A percentile compares a stretch with the other conserved stretches of the same genome.
Conservation (phyloP, 2,797 vertebrate species). For the Gobionotothen gibberifrons region DNA sequence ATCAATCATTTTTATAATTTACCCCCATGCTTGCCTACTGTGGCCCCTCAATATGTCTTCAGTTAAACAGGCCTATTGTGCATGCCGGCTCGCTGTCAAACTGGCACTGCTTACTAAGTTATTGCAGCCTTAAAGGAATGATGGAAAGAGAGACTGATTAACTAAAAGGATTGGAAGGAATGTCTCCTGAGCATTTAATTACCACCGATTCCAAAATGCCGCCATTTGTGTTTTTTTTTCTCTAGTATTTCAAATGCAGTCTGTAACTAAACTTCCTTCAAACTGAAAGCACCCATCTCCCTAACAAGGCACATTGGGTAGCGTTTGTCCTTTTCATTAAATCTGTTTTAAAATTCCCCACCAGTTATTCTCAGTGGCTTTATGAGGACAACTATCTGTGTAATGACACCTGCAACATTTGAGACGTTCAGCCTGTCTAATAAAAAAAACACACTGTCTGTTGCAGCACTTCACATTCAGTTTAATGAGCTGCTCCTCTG, state of each 20-base stretch:
- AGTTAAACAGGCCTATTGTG: neutral
- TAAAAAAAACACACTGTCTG: constrained; percentile 39
- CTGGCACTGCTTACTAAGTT: neutral
- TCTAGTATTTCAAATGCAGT: neutral
- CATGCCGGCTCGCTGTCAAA: neutral
- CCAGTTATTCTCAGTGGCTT: neutral
- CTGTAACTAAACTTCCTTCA: neutral
- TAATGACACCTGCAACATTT: constrained; percentile 34
- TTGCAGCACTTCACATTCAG: constrained; percentile 26
- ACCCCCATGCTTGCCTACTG: too few relatives aligned
- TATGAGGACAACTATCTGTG: constrained; percentile 20
- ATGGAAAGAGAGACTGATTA: neutral
- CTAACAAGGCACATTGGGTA: constrained; percentile 2
- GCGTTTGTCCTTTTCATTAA: neutral
- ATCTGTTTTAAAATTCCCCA: constrained; percentile 5
- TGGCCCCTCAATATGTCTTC: too few relatives aligned
- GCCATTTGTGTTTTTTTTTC: neutral
- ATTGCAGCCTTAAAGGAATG: neutral
- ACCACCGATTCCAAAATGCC: neutral
- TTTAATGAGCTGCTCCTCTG: constrained; percentile 55
- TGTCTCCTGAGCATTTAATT: constrained; percentile 2
- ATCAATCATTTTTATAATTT: too few relatives aligned
- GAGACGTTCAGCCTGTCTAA: constrained; percentile 22
- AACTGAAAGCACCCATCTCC: neutral
- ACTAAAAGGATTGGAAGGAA: constrained; percentile 10